These are phyloP conservation scores for Tetrao urogallus DNA, from an alignment of 2,113 vertebrate genomes.

Conservation along the genomic window DNA sequence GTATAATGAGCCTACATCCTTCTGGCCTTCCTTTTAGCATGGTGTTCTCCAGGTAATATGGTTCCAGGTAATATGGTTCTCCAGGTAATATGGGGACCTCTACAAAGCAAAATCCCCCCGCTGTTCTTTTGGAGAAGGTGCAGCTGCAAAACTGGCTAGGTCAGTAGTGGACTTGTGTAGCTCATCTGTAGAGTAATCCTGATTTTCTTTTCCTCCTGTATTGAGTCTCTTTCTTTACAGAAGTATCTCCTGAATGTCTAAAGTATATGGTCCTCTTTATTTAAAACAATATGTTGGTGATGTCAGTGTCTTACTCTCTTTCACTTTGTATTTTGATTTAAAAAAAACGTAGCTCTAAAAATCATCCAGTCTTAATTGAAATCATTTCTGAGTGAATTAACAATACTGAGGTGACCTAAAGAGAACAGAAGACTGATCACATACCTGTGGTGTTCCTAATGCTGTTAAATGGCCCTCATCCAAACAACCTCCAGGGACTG, in stretches of 20 bases:
- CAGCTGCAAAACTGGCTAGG: not conserved
- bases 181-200: not conserved
- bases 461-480: not conserved
- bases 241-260: not conserved
- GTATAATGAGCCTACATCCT: not conserved
- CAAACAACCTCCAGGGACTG: not conserved
- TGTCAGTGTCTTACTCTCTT: not conserved
- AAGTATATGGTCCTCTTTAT: not conserved
- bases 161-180: not conserved
- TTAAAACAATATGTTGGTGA: not conserved
- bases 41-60: not conserved
- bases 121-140: not conserved
- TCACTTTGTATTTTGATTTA: not conserved
- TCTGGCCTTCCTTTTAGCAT: not conserved
- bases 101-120: not conserved
- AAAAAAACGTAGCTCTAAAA: not conserved
- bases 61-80: not conserved
- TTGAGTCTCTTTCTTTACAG: not conserved
- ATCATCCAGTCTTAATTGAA: not conserved
- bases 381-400: not conserved
- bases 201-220: not conserved
- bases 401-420: not conserved
- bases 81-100: not conserved
- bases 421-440: not conserved
- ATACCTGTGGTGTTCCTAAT: not conserved